phyloP scores from a whole-genome alignment of 2,888 invertebrate genomes.

The Pyrochroa serraticornis region DNA sequence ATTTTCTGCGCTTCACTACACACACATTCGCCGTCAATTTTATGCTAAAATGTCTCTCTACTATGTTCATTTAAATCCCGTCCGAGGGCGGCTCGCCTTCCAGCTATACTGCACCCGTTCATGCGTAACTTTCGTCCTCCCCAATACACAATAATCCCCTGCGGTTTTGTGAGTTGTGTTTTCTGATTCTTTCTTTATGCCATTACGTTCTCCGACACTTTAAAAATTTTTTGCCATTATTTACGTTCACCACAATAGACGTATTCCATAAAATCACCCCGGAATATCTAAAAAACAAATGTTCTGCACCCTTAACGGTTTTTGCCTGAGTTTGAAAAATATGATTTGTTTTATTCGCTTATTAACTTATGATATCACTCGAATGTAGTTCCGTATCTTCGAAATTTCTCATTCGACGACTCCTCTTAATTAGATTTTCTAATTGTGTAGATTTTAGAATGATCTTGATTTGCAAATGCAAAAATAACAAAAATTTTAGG shows the following conservation, averaged over 20 bases:
- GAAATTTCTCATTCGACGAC: too few species aligned
- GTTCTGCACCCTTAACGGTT: constrained; percentile 2
- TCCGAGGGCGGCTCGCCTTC: constrained; percentile 18
- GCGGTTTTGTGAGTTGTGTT: constrained; percentile 30
- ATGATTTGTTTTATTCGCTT: constrained; percentile 9
- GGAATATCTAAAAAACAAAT: constrained; percentile 16
- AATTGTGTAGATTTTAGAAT: too few species aligned
- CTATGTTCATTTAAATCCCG: constrained; percentile 28
- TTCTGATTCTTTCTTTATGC: constrained; percentile 29
- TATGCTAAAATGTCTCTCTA: constrained; percentile 36
- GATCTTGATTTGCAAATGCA: too few species aligned
- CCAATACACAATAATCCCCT: constrained; percentile 30
- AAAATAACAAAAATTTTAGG: too few species aligned
- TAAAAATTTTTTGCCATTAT: constrained; percentile 27
- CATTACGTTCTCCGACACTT: constrained; percentile 26
- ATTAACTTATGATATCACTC: too few species aligned
- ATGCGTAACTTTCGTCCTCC: constrained; percentile 31
- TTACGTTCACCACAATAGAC: constrained; percentile 21
- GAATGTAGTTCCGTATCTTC: too few species aligned
- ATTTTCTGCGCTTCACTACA: constrained; percentile 36
- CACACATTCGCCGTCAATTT: constrained; percentile 38
- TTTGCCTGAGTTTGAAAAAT: constrained; percentile 9
- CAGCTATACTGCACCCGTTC: constrained; percentile 23
- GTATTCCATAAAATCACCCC: constrained; percentile 20
- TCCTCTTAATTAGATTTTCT: too few species aligned